A percentile compares a stretch with the other conserved stretches of the same genome.
These are phyloP conservation scores for Agrotis segetum DNA, from an alignment of 2,888 invertebrate genomes.

Conservation along the genomic window DNA sequence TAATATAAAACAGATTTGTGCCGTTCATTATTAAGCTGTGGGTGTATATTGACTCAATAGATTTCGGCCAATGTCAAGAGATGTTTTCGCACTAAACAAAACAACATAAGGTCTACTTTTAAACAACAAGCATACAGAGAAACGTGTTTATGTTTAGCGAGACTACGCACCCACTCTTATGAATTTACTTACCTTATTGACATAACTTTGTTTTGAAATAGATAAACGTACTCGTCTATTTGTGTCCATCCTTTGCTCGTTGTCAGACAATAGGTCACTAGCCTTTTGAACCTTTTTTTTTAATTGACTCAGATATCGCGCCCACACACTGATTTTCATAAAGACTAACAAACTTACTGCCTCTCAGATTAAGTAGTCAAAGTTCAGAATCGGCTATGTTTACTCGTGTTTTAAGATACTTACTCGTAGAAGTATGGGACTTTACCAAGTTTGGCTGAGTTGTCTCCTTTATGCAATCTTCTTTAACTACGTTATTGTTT, in stretches of 20 bases:
- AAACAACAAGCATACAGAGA: neutral
- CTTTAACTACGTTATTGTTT: neutral
- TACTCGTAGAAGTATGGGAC: neutral
- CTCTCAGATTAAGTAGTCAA: slow-evolving; percentile 23
- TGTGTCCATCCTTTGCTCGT: neutral
- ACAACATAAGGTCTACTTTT: neutral
- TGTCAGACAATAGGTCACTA: neutral
- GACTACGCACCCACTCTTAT: neutral
- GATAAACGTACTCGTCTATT: neutral
- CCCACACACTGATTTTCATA: slow-evolving; percentile 27
- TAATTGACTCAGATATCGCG: neutral
- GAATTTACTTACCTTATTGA: too few relatives aligned
- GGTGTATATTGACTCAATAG: slow-evolving; percentile 28
- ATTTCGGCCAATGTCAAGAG: slow-evolving; percentile 11
- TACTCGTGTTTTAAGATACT: neutral
- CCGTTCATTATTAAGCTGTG: slow-evolving; percentile 17
- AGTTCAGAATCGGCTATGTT: neutral
- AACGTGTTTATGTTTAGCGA: neutral
- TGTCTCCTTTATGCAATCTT: neutral
- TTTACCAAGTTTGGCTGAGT: neutral
- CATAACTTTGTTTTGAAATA: neutral
- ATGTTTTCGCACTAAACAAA: neutral
- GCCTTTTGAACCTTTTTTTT: slow-evolving; percentile 1
- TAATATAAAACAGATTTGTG: slow-evolving; percentile 12
- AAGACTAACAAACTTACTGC: slow-evolving; percentile 10